A percentile compares a stretch with the other conserved stretches of the same genome.
phyloP scores from a whole-genome alignment of 2,888 invertebrate species.

The Sturmia bella region DNA sequence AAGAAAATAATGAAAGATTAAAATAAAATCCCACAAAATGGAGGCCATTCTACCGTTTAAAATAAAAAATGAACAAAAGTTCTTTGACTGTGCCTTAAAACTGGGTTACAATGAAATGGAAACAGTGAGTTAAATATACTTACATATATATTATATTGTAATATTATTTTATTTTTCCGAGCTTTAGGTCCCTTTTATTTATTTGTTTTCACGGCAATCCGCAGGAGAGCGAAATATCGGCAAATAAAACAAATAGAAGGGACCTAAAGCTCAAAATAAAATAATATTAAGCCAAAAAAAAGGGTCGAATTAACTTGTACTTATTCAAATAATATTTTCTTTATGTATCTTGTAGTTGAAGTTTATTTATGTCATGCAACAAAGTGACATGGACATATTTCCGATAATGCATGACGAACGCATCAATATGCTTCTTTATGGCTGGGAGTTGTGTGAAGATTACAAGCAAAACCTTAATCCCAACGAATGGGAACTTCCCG shows the following conservation, averaged over 20 bases:
- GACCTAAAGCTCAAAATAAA: no score
- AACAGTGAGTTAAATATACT: constrained; percentile 71
- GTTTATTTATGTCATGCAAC: constrained; percentile 72
- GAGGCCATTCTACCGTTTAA: constrained; percentile 75
- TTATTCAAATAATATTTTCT: no score
- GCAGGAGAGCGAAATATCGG: no score
- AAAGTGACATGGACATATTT: constrained; percentile 76
- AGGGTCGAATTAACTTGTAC: no score
- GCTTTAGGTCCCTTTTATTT: no score
- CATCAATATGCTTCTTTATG: constrained; percentile 74
- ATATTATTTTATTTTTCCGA: no score
- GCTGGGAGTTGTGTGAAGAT: constrained; percentile 75
- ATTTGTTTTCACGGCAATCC: no score
- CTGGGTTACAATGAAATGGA: constrained; percentile 77
- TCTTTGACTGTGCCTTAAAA: constrained; percentile 72
- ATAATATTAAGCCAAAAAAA: no score
- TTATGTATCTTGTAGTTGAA: constrained; percentile 72
- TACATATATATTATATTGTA: not conserved
- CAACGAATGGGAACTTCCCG: constrained; percentile 57
- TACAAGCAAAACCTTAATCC: constrained; percentile 61
- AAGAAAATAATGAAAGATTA: not conserved
- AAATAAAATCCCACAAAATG: constrained; percentile 70
- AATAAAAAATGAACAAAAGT: constrained; percentile 73
- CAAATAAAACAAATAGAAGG: no score
- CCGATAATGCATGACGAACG: constrained; percentile 76